These are phyloP conservation scores for Neotragus moschatus DNA, from an alignment of 2,113 vertebrate genomes.

Conservation along the genomic window DNA sequence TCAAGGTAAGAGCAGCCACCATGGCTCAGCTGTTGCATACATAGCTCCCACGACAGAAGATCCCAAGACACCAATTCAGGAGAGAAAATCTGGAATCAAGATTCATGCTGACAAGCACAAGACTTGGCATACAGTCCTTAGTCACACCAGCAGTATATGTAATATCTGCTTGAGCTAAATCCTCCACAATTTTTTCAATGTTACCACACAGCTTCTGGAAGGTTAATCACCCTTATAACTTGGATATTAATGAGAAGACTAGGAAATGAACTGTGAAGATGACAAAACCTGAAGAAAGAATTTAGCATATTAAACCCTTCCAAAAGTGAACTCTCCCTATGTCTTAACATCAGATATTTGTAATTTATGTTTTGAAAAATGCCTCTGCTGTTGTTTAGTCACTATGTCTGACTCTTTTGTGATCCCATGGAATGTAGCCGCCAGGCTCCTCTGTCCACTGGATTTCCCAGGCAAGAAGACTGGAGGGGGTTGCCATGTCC, in stretches of 20 bases:
- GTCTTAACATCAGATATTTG: neutral
- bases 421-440: neutral
- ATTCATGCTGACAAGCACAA: neutral
- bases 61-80: neutral
- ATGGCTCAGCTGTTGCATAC: neutral
- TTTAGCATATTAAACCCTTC: neutral
- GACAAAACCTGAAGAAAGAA: conserved; percentile 16
- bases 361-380: conserved; percentile 18
- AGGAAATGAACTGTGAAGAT: conserved; percentile 1
- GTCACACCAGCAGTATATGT: neutral
- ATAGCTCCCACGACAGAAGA: neutral
- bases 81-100: conserved; percentile 3
- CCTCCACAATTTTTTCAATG: neutral
- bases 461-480: neutral
- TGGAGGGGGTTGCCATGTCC: neutral
- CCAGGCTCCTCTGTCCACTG: neutral
- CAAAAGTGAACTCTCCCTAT: neutral
- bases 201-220: conserved; percentile 25
- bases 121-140: neutral
- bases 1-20: neutral
- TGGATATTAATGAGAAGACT: conserved; percentile 24
- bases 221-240: conserved; percentile 1
- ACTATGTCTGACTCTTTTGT: neutral
- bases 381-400: neutral
- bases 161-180: conserved; percentile 29